phyloP scores from a whole-genome alignment of 2,113 vertebrate genomes.

The Spea bombifrons region DNA sequence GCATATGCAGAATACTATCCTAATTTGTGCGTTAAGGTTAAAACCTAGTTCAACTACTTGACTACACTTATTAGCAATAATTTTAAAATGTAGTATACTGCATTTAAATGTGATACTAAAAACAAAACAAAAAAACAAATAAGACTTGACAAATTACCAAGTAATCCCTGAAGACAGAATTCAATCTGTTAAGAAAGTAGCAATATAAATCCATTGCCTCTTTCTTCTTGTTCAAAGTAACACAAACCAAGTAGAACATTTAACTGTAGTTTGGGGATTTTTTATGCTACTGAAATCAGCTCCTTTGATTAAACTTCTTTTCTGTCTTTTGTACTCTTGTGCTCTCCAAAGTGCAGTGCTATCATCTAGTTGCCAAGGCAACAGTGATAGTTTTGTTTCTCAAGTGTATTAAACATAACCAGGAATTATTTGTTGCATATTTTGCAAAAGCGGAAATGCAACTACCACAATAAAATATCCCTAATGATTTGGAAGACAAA shows the following conservation, averaged over 20 bases:
- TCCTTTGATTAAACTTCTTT: conserved; percentile 29
- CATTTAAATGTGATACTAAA: too few relatives aligned
- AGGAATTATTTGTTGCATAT: conserved; percentile 2
- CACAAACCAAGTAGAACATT: conserved; percentile 19
- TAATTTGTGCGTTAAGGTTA: too few relatives aligned
- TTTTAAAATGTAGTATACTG: too few relatives aligned
- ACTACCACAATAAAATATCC: neutral
- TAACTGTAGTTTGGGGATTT: conserved; percentile 39
- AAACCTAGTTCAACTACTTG: too few relatives aligned
- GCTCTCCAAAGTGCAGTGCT: conserved; percentile 33
- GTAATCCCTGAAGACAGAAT: conserved; percentile 7
- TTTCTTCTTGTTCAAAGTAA: conserved; percentile 25
- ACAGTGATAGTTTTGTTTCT: conserved; percentile 16
- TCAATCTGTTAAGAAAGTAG: neutral
- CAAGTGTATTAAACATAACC: conserved; percentile 16
- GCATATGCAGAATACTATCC: too few relatives aligned
- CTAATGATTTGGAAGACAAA: too few relatives aligned
- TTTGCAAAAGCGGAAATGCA: neutral
- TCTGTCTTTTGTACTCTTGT: conserved; percentile 27
- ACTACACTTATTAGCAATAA: too few relatives aligned
- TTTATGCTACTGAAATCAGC: conserved; percentile 28
- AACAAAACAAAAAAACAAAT: too few relatives aligned
- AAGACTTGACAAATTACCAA: conserved; percentile 9
- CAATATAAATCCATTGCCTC: conserved; percentile 4
- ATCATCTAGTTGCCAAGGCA: conserved; percentile 35